phyloP scores from a whole-genome alignment of 2,888 invertebrate genomes.

The Ochropleura leucogaster region DNA sequence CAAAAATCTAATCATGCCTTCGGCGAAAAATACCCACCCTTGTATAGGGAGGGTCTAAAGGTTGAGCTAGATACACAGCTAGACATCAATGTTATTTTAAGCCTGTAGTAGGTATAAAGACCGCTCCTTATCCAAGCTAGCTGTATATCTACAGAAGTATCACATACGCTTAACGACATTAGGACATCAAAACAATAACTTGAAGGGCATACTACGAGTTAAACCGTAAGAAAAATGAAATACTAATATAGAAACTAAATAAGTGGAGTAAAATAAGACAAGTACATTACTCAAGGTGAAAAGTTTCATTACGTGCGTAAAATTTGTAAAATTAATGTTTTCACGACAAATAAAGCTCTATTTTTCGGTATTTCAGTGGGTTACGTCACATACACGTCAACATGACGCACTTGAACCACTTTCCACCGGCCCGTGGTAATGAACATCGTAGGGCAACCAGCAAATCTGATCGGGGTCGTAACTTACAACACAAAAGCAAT shows the following conservation, averaged over 20 bases:
- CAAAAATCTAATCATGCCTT: neutral
- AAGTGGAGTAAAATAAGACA: neutral
- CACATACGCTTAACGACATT: neutral
- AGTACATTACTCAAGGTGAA: slow-evolving; percentile 5
- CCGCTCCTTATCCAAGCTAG: slow-evolving; percentile 37
- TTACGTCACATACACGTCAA: slow-evolving; percentile 81
- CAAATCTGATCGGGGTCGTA: slow-evolving; percentile 24
- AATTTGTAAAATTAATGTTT: slow-evolving; percentile 14
- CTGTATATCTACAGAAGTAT: slow-evolving; percentile 11
- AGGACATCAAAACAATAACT: neutral
- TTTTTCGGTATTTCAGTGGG: slow-evolving; percentile 64
- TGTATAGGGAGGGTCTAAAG: neutral
- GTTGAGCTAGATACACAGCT: slow-evolving; percentile 15
- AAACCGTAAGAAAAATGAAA: neutral
- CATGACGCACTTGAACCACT: slow-evolving; percentile 76
- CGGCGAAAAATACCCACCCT: neutral
- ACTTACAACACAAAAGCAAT: slow-evolving; percentile 31
- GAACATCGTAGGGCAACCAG: slow-evolving; percentile 51
- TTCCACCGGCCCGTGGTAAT: slow-evolving; percentile 66
- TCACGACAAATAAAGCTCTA: slow-evolving; percentile 29
- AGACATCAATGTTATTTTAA: slow-evolving; percentile 31
- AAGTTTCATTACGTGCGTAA: neutral
- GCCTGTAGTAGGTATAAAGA: slow-evolving; percentile 10
- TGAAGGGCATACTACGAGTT: neutral
- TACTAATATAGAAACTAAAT: neutral